A percentile compares a stretch with the other conserved stretches of the same genome.
phyloP scores from a whole-genome alignment of 2,113 vertebrate genomes.

The Malurus elegans region DNA sequence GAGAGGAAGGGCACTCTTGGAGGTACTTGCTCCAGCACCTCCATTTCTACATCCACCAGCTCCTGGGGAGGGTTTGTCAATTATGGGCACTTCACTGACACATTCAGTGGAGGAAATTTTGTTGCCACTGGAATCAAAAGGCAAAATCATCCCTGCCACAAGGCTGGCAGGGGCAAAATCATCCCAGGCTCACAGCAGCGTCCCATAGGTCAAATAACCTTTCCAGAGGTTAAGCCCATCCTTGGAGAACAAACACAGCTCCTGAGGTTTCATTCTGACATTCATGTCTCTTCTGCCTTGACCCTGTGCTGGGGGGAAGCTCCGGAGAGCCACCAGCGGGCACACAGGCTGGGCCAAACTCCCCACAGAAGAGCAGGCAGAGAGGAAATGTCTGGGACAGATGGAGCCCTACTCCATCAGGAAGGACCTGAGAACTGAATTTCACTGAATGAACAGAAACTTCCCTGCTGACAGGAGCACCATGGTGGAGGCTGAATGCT shows the following conservation, averaged over 20 bases:
- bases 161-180: too few relatives aligned
- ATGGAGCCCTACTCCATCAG: neutral
- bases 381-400: neutral
- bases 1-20: neutral
- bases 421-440: neutral
- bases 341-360: neutral
- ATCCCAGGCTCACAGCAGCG: too few relatives aligned
- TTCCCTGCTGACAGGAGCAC: neutral
- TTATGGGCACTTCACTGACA: neutral
- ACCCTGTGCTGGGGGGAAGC: neutral
- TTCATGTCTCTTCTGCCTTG: neutral
- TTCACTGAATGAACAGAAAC: neutral
- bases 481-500: rapidly evolving
- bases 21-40: rapidly evolving
- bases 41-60: neutral
- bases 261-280: too few relatives aligned
- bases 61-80: neutral
- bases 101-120: neutral
- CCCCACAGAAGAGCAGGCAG: neutral
- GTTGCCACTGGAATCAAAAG: neutral
- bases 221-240: too few relatives aligned
- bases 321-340: rapidly evolving
- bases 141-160: neutral
- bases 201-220: too few relatives aligned
- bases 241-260: too few relatives aligned